A percentile compares a stretch with the other conserved stretches of the same genome.
Evolutionary conservation across 2,113 vertebrate species (phyloP).

Genomic region (Nesogale talazaci): DNA sequence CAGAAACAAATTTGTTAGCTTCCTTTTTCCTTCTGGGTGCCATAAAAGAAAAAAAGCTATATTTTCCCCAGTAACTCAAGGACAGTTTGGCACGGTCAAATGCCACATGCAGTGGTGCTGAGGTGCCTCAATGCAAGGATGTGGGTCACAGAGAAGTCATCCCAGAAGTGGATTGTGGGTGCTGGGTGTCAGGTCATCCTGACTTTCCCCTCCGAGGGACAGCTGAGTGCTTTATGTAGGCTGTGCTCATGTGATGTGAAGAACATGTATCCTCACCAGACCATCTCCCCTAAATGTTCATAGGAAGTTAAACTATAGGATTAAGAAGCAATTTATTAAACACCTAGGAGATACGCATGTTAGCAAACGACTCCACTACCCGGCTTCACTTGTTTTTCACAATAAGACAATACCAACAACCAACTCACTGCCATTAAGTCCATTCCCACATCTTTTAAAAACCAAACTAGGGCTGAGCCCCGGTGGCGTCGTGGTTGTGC

Average conservation of each 20-base stretch:
- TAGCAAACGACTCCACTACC: neutral
- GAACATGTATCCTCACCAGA: neutral
- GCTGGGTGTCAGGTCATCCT: neutral
- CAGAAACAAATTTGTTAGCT: conserved; percentile 50
- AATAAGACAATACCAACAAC: too few species aligned
- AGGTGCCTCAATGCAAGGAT: neutral
- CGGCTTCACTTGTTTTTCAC: too few species aligned
- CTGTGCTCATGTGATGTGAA: neutral
- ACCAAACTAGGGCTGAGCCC: too few species aligned
- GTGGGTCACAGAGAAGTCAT: neutral
- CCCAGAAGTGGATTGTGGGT: neutral
- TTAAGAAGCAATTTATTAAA: conserved; percentile 34
- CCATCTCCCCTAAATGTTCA: neutral
- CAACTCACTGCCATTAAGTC: too few species aligned
- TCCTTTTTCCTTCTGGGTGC: neutral
- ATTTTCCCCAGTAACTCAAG: conserved; percentile 18
- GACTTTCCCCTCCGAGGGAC: neutral
- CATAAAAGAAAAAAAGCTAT: neutral
- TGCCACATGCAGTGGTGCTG: neutral
- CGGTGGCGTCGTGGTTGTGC: too few species aligned
- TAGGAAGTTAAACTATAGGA: conserved; percentile 28
- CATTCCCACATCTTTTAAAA: too few species aligned
- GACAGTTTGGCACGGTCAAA: neutral
- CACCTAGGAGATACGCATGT: conserved; percentile 1
- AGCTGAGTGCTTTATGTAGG: neutral